Evolutionary conservation across 2,888 invertebrate genomes (phyloP).

Genomic region (Bruchidius siliquastri): DNA sequence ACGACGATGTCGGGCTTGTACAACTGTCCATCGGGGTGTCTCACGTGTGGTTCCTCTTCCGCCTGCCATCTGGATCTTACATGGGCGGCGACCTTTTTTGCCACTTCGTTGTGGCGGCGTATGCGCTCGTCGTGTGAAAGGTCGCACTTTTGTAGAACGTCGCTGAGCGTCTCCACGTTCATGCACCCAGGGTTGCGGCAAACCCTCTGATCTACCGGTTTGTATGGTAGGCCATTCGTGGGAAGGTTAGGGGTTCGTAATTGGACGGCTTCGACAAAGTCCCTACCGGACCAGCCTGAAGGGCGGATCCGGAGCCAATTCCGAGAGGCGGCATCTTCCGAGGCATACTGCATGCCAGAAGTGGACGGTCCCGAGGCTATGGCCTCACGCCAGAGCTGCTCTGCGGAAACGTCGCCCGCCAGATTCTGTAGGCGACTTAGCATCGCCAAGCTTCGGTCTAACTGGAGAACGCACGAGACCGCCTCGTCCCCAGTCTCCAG

Average conservation of each 20-base stretch:
- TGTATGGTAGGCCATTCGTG: slow-evolving; percentile 7
- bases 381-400: slow-evolving; percentile 4
- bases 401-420: slow-evolving; percentile 8
- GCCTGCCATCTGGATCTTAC: slow-evolving; percentile 1
- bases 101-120: slow-evolving; percentile 16
- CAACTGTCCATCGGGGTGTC: slow-evolving; percentile 17
- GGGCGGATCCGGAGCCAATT: slow-evolving; percentile 10
- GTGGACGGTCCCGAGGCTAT: not conserved
- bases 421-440: slow-evolving; percentile 5
- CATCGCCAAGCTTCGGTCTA: not conserved
- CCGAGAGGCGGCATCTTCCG: slow-evolving; percentile 1
- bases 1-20: slow-evolving; percentile 20
- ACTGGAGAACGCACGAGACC: slow-evolving; percentile 10
- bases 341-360: not conserved
- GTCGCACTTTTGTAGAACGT: slow-evolving; percentile 17
- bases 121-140: slow-evolving; percentile 13
- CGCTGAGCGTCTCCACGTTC: slow-evolving; percentile 13
- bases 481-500: slow-evolving; percentile 8
- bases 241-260: slow-evolving; percentile 12
- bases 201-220: slow-evolving; percentile 3
- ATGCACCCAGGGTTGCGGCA: slow-evolving; percentile 18
- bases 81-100: slow-evolving; percentile 10
- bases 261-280: slow-evolving; percentile 22
- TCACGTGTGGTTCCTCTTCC: slow-evolving; percentile 21
- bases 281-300: slow-evolving; percentile 13